Base-by-base conservation (phyloP, 2,113 vertebrate species). In the Pao palembangensis region DNA sequence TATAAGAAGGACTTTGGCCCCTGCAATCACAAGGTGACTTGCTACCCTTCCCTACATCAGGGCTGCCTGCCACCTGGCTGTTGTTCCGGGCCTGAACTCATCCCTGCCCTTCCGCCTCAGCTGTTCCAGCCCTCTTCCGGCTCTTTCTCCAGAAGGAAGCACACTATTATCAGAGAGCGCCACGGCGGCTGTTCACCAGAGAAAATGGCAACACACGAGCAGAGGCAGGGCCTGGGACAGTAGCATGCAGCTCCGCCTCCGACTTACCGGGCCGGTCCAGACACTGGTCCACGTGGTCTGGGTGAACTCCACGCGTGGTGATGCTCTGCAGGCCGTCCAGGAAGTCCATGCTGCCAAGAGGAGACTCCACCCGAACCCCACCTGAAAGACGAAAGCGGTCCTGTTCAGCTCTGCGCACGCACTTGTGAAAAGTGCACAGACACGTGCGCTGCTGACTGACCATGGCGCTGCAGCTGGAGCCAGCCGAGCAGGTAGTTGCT, bases 101-200 rank as follows among this genome's bases (percentile, higher is more conserved):
- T 51, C 74, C 28, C 13, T 65, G 1, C 89, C 85, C 0, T 49
- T 72, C 5, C 73, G 64, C 44, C 73, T 94, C 85, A 94, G 91
- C 16, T 85, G 83, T 0, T 43, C 69, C 20, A 95, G 68, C 52
- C n/a, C 92, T 94, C 19, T 51, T 72, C 8, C 79, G 20, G 64
- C 93, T 97, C 81, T 93, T n/a, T 90, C 34, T 0, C 85, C 49
- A 98, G 91, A 55, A 97, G 87, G 82, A 96, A 95, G 70, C 95
- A 95, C 58, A 98, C 93, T n/a, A n/a, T n/a, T n/a, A n/a, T n/a
- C 67, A 99, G 78, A 98, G 0, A 94, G 95, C 2, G 86, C 92
- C 88, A 98, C 69, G 1, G 91, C 61, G 49, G 91, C 96, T 98
- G 55, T 13, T 14, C 10, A 6, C 12, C n/a, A n/a, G n/a, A n/a